Base-by-base conservation (phyloP, 2,113 vertebrate genomes). In the Heterotis niloticus region DNA sequence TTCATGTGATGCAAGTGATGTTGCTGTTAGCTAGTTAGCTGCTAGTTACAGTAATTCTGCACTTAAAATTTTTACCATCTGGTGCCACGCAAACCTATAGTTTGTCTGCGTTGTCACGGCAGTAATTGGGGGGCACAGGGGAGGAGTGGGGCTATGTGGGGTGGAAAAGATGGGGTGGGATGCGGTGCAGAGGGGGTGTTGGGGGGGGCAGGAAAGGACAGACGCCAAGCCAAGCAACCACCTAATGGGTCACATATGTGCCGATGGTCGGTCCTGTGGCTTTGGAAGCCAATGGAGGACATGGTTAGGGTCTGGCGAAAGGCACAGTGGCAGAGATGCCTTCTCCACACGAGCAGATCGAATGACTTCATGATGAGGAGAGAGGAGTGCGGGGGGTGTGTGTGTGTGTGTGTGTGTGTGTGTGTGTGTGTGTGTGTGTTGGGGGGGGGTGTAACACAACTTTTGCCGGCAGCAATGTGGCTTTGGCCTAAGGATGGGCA, bases 221-320 rank as follows among this genome's bases (percentile, higher is more conserved):
- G n/a, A 72, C 59, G 74, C 80, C 83, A 84, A 82, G 67, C 79
- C 80, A 69, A 77, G 69, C 24, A 88, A 82, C 78, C 85, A 88
- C 81, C 78, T 89, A 81, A 93, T 92, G 83, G 83, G 75, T 94
- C 89, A 88, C 91, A 93, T 75, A 92, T 93, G 90, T 86, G 86
- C 83, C 85, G 80, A 84, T 85, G 82, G 86, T 84, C 72, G 67
- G 69, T 64, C n/a, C 52, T 79, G 67, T 64, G 86, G 89, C 80
- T 82, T 90, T 90, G 86, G 87, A 84, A 84, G 76, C 79, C 74
- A 82, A 81, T 75, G 20, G 81, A 80, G 80, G 79, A 77, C 76
- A 89, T 88, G 85, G 79, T 85, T 88, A 81, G 86, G 68, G 85
- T 83, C 64, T 86, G 84, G 86, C 91, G 88, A 86, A 78, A 75